Conservation (phyloP, 2,113 vertebrate species). For the Loxodonta africana region DNA sequence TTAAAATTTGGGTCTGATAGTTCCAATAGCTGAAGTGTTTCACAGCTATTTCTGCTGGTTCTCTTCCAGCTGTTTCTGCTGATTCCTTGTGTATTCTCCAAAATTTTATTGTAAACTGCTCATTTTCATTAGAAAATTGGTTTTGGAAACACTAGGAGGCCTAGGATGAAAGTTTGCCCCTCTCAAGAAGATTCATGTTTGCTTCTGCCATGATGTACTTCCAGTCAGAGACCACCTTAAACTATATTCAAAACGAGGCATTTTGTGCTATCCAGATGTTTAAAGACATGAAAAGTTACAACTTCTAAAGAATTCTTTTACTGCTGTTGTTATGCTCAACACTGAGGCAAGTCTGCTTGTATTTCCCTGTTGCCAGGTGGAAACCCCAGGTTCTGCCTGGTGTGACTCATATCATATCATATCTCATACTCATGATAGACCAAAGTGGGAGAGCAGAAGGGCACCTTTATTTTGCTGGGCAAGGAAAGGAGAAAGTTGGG, state of each 20-base stretch:
- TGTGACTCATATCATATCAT: no score
- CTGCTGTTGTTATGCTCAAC: background rate
- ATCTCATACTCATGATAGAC: no score
- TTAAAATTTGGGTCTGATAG: background rate
- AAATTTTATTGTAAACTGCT: background rate
- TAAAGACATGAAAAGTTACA: background rate
- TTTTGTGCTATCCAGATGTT: background rate
- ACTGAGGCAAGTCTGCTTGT: background rate
- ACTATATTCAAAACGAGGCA: background rate
- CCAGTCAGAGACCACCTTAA: background rate
- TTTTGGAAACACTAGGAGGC: background rate
- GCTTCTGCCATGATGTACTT: no score
- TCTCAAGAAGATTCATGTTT: background rate
- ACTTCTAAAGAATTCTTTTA: background rate
- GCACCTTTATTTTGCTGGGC: no score
- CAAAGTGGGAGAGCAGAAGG: no score
- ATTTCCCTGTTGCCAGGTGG: no score
- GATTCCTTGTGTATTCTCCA: background rate
- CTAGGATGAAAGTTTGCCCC: background rate
- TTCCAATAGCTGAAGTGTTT: background rate
- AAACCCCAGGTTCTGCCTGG: no score
- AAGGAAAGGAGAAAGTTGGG: no score
- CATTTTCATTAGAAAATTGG: background rate
- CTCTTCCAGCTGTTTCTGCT: background rate
- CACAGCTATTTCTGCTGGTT: background rate